phyloP scores from a whole-genome alignment of 2,113 vertebrate genomes.

The Upupa epops region DNA sequence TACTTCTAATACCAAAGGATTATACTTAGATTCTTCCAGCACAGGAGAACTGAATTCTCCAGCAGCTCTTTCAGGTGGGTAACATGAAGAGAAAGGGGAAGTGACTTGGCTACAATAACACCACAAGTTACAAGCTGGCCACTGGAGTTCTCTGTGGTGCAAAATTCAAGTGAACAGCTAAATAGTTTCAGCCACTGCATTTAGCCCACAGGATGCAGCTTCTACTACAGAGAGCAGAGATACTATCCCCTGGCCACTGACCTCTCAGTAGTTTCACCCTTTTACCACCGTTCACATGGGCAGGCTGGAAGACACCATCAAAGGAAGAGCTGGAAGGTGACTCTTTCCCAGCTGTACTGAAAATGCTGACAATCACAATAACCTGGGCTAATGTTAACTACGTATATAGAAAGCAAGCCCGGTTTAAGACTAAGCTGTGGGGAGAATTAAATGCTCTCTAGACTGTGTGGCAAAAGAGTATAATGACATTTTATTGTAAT shows the following conservation, averaged over 20 bases:
- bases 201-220: not conserved
- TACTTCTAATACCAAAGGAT: no score
- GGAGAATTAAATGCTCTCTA: not conserved
- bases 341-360: not conserved
- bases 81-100: not conserved
- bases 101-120: not conserved
- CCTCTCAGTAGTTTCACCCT: not conserved
- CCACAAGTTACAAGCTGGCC: not conserved
- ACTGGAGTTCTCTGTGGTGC: not conserved
- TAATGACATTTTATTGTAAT: not conserved
- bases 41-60: not conserved
- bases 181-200: accelerated
- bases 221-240: accelerated
- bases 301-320: not conserved
- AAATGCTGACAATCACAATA: not conserved
- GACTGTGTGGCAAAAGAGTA: not conserved
- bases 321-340: not conserved
- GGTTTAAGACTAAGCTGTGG: not conserved
- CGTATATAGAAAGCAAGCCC: no score
- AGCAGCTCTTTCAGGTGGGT: not conserved
- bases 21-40: not conserved
- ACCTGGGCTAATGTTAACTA: not conserved
- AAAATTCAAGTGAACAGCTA: not conserved
- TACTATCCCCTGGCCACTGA: not conserved
- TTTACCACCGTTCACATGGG: not conserved